A percentile compares a stretch with the other conserved stretches of the same genome.
Evolutionary conservation across 37 sponge, comb jelly and placozoan genomes (phyloP).

Genomic region (Hormiphora californensis): DNA sequence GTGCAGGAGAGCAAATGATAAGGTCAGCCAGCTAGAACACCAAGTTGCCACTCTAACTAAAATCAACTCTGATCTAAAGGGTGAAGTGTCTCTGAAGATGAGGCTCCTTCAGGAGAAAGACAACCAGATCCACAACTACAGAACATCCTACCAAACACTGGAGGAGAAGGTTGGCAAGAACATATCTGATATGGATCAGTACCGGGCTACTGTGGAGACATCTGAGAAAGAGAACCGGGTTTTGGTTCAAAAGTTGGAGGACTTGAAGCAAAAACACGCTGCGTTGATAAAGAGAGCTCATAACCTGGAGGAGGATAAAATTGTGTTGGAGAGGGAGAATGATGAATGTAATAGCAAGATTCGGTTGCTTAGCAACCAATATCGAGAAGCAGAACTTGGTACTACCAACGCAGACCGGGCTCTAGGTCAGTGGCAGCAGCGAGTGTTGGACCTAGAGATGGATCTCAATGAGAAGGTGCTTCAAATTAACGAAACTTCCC

Average conservation of each 20-base stretch:
- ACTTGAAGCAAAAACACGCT: not conserved
- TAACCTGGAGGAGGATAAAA: not conserved
- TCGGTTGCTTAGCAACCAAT: too few relatives aligned
- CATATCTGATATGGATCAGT: not conserved
- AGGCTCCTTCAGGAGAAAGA: not conserved
- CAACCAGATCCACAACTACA: not conserved
- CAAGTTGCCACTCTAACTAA: not conserved
- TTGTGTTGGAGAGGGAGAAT: not conserved
- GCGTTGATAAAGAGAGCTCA: not conserved
- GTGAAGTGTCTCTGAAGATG: not conserved
- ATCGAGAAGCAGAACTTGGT: too few relatives aligned
- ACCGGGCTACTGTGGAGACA: not conserved
- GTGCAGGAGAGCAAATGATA: not conserved
- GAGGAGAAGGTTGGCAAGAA: not conserved
- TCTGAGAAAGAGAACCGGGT: not conserved
- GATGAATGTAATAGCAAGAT: too few relatives aligned
- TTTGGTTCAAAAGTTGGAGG: not conserved
- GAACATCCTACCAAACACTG: not conserved
- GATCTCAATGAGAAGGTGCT: too few relatives aligned
- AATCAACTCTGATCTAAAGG: not conserved
- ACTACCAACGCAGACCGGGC: too few relatives aligned
- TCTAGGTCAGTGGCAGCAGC: too few relatives aligned
- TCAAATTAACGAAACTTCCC: too few relatives aligned
- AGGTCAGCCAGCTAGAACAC: not conserved
- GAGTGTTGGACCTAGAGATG: too few relatives aligned